Conservation (phyloP, 2,113 vertebrate genomes). For the Chauna torquata region DNA sequence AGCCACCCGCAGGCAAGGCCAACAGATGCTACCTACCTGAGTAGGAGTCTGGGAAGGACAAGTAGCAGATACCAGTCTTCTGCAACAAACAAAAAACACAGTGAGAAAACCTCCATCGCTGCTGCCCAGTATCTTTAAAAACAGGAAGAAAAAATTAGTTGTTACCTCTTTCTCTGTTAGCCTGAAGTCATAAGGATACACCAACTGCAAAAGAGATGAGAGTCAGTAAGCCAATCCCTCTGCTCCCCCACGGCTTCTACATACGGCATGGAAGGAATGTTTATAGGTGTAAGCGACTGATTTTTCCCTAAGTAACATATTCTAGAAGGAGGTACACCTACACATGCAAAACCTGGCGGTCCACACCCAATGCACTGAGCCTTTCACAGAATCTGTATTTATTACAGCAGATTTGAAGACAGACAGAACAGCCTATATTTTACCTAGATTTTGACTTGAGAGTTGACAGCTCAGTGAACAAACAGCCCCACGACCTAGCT, state of each 20-base stretch:
- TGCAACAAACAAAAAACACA: conserved; percentile 57
- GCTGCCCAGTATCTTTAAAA: neutral
- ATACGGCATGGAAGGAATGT: no score
- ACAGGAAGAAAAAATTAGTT: fast-evolving
- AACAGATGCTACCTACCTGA: conserved; percentile 79
- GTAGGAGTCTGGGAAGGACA: conserved; percentile 97
- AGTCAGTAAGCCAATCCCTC: neutral
- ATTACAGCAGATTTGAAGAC: neutral
- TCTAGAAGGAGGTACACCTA: fast-evolving
- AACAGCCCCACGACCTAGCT: neutral
- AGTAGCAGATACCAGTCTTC: conserved; percentile 95
- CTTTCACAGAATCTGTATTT: fast-evolving
- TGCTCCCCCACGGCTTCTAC: fast-evolving
- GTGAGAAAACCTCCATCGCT: neutral
- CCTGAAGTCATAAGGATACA: conserved; percentile 86
- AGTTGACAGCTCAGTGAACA: fast-evolving
- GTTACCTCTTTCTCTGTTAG: conserved; percentile 96
- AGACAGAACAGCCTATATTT: fast-evolving
- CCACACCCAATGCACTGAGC: fast-evolving
- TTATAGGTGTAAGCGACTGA: fast-evolving
- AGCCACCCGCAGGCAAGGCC: neutral
- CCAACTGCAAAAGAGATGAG: conserved; percentile 78
- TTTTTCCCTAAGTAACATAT: neutral
- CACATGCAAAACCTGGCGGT: fast-evolving
- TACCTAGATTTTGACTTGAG: neutral